Conservation (phyloP, 2,113 vertebrate genomes). For the Probosciger aterrimus region DNA sequence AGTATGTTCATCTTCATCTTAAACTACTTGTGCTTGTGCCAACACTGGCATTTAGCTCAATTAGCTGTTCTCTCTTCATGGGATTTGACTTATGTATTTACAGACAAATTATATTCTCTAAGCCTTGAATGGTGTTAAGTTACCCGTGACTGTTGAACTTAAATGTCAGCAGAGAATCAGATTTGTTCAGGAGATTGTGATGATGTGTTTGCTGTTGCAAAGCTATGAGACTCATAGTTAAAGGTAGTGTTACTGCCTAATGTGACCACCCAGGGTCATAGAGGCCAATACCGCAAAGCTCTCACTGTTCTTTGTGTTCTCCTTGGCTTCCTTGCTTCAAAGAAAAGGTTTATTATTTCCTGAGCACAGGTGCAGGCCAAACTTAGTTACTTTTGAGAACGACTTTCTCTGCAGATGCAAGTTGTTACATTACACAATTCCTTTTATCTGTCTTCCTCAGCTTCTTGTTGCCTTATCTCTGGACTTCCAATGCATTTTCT, state of each 20-base stretch:
- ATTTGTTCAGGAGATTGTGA: neutral
- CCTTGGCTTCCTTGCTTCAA: neutral
- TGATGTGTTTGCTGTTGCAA: neutral
- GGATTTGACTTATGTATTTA: neutral
- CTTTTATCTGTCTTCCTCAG: neutral
- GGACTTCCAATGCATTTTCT: neutral
- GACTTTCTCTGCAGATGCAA: neutral
- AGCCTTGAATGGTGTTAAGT: neutral
- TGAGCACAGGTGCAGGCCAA: neutral
- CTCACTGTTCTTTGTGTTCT: neutral
- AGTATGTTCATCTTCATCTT: neutral
- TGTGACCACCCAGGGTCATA: neutral
- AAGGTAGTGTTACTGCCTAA: fast-evolving
- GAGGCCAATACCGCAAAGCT: neutral
- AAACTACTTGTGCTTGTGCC: neutral
- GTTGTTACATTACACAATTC: neutral
- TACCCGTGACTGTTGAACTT: neutral
- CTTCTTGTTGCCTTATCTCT: neutral
- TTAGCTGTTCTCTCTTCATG: neutral
- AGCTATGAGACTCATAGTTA: fast-evolving
- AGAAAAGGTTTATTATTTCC: conserved; percentile 4
- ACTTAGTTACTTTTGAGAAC: neutral
- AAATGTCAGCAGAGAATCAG: neutral
- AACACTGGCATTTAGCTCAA: neutral
- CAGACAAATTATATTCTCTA: neutral